These are phyloP conservation scores for Drosophila meridionalis DNA, from an alignment of 2,888 invertebrate genomes.

Conservation along the genomic window DNA sequence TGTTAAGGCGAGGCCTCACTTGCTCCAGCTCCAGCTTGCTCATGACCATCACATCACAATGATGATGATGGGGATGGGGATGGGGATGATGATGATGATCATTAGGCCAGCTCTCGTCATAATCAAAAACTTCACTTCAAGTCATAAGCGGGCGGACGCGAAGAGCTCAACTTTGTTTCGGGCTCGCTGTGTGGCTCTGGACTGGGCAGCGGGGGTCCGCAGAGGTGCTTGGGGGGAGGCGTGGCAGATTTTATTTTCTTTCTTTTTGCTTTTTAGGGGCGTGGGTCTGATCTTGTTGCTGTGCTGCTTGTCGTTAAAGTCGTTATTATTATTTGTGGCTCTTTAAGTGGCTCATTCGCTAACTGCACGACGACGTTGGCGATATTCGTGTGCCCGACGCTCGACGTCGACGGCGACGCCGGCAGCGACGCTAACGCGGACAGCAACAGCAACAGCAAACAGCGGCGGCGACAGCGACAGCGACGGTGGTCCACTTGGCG, in stretches of 20 bases:
- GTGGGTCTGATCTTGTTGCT: constrained; percentile 51
- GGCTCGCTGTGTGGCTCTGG: constrained; percentile 52
- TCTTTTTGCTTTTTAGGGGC: constrained; percentile 9
- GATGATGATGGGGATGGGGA: constrained; percentile 23
- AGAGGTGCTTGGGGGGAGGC: constrained; percentile 5
- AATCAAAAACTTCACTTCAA: constrained; percentile 65
- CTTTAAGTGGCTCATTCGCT: constrained; percentile 81
- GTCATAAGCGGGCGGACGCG: constrained; percentile 73
- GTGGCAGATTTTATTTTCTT: not conserved
- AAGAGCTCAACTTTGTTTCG: constrained; percentile 67
- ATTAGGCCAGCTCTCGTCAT: constrained; percentile 53
- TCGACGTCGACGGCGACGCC: constrained; percentile 47
- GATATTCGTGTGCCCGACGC: constrained; percentile 73
- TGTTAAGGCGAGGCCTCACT: constrained; percentile 70
- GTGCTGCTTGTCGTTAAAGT: constrained; percentile 77
- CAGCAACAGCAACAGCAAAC: constrained; percentile 53
- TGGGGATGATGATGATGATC: constrained; percentile 22
- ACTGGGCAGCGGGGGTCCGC: constrained; percentile 24
- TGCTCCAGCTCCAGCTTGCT: constrained; percentile 31
- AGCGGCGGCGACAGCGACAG: constrained; percentile 41
- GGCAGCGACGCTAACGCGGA: constrained; percentile 52
- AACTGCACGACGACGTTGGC: constrained; percentile 78
- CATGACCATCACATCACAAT: constrained; percentile 3
- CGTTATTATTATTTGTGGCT: constrained; percentile 81
- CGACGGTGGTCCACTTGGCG: constrained; percentile 81